Evolutionary conservation across 2,888 invertebrate species (phyloP).

Genomic region (Lycophotia porphyrea): DNA sequence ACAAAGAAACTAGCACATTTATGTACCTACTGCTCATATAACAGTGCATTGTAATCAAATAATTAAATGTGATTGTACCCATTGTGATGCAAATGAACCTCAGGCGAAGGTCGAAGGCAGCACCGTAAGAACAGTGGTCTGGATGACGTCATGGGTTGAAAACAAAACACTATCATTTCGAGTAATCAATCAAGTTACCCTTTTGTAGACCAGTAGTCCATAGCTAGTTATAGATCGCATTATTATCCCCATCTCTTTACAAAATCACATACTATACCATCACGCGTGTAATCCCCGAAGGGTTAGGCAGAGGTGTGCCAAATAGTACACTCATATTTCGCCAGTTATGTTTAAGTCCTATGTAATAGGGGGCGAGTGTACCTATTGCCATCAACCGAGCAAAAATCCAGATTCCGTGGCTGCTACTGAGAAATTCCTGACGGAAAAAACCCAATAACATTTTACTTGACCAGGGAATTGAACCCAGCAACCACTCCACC

Average conservation of each 20-base stretch:
- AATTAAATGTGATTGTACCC: conserved; percentile 51
- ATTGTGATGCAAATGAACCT: conserved; percentile 69
- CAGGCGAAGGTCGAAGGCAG: conserved; percentile 42
- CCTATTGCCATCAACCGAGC: not conserved
- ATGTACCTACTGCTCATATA: conserved; percentile 16
- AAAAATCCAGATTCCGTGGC: not conserved
- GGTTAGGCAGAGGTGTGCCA: not conserved
- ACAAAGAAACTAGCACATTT: conserved; percentile 21
- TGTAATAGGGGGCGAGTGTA: not conserved
- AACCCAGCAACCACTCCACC: not conserved
- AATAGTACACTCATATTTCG: not conserved
- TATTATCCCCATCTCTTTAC: not conserved
- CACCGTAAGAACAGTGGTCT: conserved; percentile 7
- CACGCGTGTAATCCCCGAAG: not conserved
- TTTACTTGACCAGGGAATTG: not conserved
- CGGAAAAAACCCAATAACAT: not conserved
- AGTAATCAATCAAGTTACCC: conserved; percentile 15
- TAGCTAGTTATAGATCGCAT: not conserved
- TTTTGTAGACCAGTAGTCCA: conserved; percentile 12
- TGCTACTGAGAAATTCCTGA: not conserved
- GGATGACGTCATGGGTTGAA: conserved; percentile 15
- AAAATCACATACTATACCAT: not conserved
- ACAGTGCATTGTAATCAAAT: conserved; percentile 60
- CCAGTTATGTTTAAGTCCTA: not conserved
- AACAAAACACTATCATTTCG: not conserved